phyloP scores from a whole-genome alignment of 2,797 vertebrate species.

The Anniella stebbinsi region DNA sequence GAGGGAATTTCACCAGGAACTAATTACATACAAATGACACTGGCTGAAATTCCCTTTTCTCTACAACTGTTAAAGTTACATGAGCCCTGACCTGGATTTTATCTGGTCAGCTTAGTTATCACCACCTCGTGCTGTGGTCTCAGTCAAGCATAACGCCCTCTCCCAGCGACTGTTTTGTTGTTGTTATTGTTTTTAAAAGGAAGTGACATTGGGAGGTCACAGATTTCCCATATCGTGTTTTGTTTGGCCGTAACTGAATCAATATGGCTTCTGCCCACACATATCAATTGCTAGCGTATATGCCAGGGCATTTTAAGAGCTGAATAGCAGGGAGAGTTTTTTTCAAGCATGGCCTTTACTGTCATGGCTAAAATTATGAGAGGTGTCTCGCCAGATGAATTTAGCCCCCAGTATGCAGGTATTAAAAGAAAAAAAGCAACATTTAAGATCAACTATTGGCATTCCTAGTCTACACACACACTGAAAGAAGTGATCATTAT shows the following conservation, averaged over 20 bases:
- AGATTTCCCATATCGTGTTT: background rate
- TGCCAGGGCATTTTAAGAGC: background rate
- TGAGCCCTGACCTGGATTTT: too few relatives aligned
- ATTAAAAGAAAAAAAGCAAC: background rate
- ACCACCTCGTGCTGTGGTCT: background rate
- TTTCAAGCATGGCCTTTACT: background rate
- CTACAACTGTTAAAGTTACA: too few relatives aligned
- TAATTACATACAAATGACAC: too few relatives aligned
- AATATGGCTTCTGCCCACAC: background rate
- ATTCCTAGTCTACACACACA: background rate
- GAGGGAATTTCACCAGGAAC: too few relatives aligned
- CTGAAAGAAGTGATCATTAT: background rate
- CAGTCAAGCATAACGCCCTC: background rate
- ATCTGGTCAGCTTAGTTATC: too few relatives aligned
- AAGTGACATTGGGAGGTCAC: background rate
- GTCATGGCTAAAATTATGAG: background rate
- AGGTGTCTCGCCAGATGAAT: background rate
- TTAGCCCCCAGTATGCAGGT: background rate
- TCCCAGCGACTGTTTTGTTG: background rate
- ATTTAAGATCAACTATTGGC: background rate
- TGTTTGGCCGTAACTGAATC: slow-evolving; percentile 25
- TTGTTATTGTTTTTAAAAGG: background rate
- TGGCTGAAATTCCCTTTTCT: too few relatives aligned
- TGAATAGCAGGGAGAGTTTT: background rate
- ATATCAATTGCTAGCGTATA: background rate